These are phyloP conservation scores for Ceraclea dissimilis DNA, from an alignment of 2,888 invertebrate species.

Conservation along the genomic window DNA sequence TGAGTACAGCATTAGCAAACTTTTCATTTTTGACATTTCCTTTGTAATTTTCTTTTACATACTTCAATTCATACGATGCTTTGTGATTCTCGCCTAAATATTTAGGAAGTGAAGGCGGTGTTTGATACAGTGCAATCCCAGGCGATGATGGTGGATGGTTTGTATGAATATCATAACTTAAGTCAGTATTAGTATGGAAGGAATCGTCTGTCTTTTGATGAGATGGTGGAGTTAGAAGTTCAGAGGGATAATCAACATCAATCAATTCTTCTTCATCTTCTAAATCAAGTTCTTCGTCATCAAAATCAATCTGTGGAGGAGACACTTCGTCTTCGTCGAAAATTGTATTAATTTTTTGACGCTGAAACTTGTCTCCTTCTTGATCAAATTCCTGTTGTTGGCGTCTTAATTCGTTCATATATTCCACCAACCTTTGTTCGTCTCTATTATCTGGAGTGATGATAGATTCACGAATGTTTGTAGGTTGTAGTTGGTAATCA, in stretches of 20 bases:
- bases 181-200: neutral
- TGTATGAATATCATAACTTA: neutral
- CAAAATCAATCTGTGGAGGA: constrained; percentile 2
- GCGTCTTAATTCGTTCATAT: constrained; percentile 9
- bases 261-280: neutral
- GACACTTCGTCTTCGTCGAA: constrained; percentile 6
- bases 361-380: neutral
- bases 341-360: neutral
- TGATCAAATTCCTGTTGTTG: neutral
- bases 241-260: constrained; percentile 3
- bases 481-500: neutral
- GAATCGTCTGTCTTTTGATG: neutral
- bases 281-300: neutral
- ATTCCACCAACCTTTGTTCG: neutral
- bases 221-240: constrained; percentile 12
- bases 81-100: neutral
- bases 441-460: neutral
- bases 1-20: constrained; percentile 20
- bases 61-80: constrained; percentile 19
- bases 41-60: constrained; percentile 22
- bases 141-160: constrained; percentile 17
- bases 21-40: constrained; percentile 24
- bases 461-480: neutral
- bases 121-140: constrained; percentile 10
- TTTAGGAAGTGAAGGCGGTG: constrained; percentile 16